These are phyloP conservation scores for Australoheros scitulus DNA, from an alignment of 2,113 vertebrate species.

Conservation along the genomic window DNA sequence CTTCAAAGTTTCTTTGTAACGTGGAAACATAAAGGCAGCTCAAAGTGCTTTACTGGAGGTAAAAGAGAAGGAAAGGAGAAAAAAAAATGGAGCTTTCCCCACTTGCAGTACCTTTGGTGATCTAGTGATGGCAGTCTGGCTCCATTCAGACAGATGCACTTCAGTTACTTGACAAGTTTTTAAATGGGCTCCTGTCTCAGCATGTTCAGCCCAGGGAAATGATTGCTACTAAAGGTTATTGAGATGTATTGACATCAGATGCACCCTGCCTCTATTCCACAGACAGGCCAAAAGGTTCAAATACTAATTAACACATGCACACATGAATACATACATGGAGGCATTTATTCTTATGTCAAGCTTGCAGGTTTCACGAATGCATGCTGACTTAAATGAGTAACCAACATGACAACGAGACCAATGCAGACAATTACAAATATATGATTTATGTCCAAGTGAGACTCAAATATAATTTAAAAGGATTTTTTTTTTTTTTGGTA, in stretches of 20 bases:
- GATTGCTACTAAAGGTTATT: constrained; percentile 89
- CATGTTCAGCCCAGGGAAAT: constrained; percentile 82
- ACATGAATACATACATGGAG: constrained; percentile 16
- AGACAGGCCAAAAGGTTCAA: constrained; percentile 47
- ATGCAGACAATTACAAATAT: background rate
- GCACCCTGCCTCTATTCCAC: constrained; percentile 73
- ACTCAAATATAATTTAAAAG: background rate
- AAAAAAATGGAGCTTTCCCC: background rate
- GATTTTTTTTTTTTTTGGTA: background rate
- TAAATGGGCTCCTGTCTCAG: constrained; percentile 56
- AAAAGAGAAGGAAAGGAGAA: fast-evolving
- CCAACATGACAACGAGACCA: background rate
- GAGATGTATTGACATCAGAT: constrained; percentile 90
- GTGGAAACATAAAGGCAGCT: background rate
- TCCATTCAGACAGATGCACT: constrained; percentile 52
- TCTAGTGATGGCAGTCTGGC: constrained; percentile 73
- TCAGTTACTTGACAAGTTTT: constrained; percentile 17
- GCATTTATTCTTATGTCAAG: background rate
- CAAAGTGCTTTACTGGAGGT: background rate
- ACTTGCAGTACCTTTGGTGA: constrained; percentile 56
- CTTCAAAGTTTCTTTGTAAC: background rate
- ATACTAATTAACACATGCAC: constrained; percentile 43
- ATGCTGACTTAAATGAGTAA: background rate
- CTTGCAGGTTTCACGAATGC: background rate
- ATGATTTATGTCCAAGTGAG: background rate